Conservation (phyloP, 1,140 invertebrate species). For the Aplysia californica region DNA sequence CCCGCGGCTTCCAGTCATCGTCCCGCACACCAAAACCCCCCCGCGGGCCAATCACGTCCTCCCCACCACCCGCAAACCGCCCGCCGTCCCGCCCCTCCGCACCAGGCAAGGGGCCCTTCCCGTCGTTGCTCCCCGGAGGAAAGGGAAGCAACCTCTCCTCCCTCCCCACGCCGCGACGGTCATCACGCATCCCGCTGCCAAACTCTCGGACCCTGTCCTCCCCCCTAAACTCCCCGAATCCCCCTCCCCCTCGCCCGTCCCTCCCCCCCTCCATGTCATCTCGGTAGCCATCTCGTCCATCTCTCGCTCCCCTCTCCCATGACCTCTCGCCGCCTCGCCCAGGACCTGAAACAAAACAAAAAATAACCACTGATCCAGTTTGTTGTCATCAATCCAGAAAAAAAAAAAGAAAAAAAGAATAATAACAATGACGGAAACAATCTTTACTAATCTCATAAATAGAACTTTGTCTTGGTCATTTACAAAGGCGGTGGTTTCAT, state of each 20-base stretch:
- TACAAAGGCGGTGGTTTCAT: no score
- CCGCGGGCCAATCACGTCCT: not conserved
- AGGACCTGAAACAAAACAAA: not conserved
- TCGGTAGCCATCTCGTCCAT: not conserved
- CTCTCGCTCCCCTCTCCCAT: constrained; percentile 9
- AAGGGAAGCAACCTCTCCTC: constrained; percentile 12
- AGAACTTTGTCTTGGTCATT: no score
- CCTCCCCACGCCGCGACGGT: not conserved
- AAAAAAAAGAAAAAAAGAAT: no score
- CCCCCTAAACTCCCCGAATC: not conserved
- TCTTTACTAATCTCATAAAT: no score
- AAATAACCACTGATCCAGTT: not conserved
- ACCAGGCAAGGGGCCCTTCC: not conserved
- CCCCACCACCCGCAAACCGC: not conserved
- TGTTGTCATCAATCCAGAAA: no score
- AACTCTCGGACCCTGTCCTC: not conserved
- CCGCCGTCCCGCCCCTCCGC: not conserved
- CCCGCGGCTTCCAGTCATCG: not conserved
- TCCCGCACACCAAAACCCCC: not conserved
- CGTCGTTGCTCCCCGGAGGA: not conserved
- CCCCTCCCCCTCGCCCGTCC: not conserved
- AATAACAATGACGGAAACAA: not conserved
- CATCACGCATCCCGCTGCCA: not conserved
- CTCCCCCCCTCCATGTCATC: constrained; percentile 12
- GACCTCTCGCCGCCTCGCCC: not conserved